Evolutionary conservation across 2,797 vertebrate species (phyloP).

Genomic region (Perodicticus potto): DNA sequence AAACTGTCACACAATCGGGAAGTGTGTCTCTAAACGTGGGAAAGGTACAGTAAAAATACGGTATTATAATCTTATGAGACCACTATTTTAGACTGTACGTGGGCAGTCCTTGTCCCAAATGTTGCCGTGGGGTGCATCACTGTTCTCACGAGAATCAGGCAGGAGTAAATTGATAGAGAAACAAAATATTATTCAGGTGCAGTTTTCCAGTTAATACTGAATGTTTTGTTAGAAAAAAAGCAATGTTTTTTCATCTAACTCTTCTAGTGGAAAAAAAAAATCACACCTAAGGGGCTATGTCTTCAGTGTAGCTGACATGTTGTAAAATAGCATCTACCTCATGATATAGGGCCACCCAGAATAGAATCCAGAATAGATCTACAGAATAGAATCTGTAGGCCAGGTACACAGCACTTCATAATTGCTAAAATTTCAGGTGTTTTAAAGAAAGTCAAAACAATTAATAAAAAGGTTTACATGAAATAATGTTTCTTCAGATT

Average conservation of each 20-base stretch:
- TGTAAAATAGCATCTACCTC: neutral
- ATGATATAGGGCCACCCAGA: neutral
- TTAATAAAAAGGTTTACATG: neutral
- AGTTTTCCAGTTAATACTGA: conserved; percentile 51
- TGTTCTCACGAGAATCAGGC: conserved; percentile 6
- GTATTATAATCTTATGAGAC: neutral
- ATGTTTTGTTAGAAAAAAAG: conserved; percentile 35
- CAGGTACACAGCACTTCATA: neutral
- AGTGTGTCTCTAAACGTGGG: neutral
- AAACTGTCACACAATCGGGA: neutral
- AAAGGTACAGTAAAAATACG: neutral
- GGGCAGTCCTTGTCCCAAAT: neutral
- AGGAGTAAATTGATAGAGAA: conserved; percentile 54
- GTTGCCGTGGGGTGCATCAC: neutral
- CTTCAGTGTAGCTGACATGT: neutral
- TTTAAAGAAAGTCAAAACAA: conserved; percentile 11
- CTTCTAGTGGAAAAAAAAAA: neutral
- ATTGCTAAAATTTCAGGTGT: conserved; percentile 32
- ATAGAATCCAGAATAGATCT: neutral
- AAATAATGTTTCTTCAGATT: conserved; percentile 31
- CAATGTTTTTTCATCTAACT: conserved; percentile 19
- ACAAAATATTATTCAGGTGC: conserved; percentile 37
- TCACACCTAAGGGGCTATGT: neutral
- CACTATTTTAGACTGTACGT: neutral
- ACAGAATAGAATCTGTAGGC: neutral